Evolutionary conservation across 2,113 vertebrate genomes (phyloP).

Genomic region (Gracilinanus agilis): DNA sequence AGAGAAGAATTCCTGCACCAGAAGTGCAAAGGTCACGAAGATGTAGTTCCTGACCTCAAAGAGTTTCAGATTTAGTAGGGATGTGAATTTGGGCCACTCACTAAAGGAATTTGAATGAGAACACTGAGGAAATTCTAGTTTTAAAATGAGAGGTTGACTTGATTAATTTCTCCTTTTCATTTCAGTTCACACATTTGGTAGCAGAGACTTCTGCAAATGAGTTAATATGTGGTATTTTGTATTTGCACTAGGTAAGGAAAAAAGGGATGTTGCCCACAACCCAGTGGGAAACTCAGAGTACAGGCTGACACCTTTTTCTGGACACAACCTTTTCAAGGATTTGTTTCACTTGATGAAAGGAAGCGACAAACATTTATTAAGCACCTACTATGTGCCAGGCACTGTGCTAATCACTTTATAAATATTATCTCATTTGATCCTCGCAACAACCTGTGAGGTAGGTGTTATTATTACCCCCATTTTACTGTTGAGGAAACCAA

Average conservation of each 20-base stretch:
- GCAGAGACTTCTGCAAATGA: neutral
- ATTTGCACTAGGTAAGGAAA: neutral
- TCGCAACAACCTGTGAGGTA: neutral
- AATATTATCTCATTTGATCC: neutral
- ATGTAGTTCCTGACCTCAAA: neutral
- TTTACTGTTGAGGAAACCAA: neutral
- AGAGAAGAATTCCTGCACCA: neutral
- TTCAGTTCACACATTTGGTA: neutral
- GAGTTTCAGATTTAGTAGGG: neutral
- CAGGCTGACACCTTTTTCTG: neutral
- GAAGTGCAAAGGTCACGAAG: neutral
- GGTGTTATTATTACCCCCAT: neutral
- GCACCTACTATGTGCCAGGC: neutral
- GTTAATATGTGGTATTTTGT: neutral
- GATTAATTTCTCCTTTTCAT: neutral
- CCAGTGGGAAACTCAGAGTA: neutral
- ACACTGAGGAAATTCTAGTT: neutral
- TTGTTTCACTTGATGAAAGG: neutral
- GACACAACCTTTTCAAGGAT: neutral
- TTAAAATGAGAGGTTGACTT: neutral
- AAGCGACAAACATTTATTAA: neutral
- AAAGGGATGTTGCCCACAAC: neutral
- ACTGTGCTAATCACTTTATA: neutral
- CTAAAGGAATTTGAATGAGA: neutral
- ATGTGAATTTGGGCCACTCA: neutral